Evolutionary conservation across 2,797 vertebrate species (phyloP), one percentile per base, ranked within the genome.

Genomic region (Takifugu rubripes): DNA sequence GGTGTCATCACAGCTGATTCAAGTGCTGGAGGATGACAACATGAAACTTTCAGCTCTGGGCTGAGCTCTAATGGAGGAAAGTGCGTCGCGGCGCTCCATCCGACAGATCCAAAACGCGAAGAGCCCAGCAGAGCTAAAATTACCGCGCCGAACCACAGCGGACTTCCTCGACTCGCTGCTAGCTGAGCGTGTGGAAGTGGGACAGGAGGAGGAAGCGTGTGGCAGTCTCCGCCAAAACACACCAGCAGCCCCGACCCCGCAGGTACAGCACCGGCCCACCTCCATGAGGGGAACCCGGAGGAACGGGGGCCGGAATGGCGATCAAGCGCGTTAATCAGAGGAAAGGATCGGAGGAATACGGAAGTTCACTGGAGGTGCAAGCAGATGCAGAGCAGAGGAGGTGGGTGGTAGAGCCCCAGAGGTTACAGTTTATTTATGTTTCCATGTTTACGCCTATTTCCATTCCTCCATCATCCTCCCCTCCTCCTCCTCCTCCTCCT

Each of bases 381-480:
- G 64, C 61, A 83, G 74, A 82, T 80, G 75, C 77, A 64, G 61
- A 69, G 68, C 24, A 49, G 58, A 61, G 66, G 52, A 77, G 67
- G 82, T 84, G 73, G 83, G 81, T 61, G 82, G 65, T 49, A 27
- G 70, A 64, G 71, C 66, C 86, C 82, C 33, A 75, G 83, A 81
- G 81, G 74, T 77, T 79, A 64, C 49, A 50, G 72, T 78, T 84
- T 87, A 83, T 88, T 88, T 82, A 74, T 84, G 76, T 71, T 71
- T 75, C 62, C 51, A 66, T 82, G 72, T 74, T 85, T 75, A 73
- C 60, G 51, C 60, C 52, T 56, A 74, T 74, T 75, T 82, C 56
- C 51, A 66, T 65, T 66, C 49, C 61, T 74, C 57, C 64, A 52
- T 54, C 59, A 48, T 33, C 67, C 64, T 51, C 52, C 49, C 64